Evolutionary conservation across 1,140 invertebrate genomes (phyloP).

Genomic region (Lepidurus couesii): DNA sequence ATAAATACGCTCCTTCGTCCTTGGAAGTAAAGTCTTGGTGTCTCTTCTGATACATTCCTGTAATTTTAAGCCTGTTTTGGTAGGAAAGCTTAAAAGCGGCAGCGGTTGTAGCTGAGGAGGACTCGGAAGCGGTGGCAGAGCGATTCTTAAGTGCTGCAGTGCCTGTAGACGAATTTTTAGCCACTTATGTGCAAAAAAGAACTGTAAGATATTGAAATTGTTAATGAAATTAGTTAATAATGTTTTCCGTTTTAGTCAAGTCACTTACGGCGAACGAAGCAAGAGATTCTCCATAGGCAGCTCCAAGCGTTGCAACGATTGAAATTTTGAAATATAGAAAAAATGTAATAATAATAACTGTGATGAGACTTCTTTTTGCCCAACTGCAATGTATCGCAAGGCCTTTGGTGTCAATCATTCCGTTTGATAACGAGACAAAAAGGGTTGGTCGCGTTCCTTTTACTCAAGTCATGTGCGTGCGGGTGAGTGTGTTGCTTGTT

Average conservation of each 20-base stretch:
- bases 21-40: constrained; percentile 56
- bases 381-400: neutral
- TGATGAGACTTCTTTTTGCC: neutral
- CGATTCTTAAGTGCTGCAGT: constrained; percentile 65
- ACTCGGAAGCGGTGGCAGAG: constrained; percentile 67
- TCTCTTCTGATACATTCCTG: constrained; percentile 31
- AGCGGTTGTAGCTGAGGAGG: constrained; percentile 61
- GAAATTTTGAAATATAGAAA: constrained; percentile 47
- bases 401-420: constrained; percentile 8
- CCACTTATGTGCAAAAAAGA: constrained; percentile 60
- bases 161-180: constrained; percentile 66
- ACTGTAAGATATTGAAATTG: constrained; percentile 43
- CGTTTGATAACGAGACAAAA: neutral
- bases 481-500: neutral
- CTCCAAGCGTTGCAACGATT: constrained; percentile 60
- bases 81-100: constrained; percentile 52
- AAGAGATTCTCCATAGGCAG: constrained; percentile 67
- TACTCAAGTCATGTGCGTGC: constrained; percentile 8
- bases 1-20: constrained; percentile 63
- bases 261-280: constrained; percentile 64
- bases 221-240: constrained; percentile 17
- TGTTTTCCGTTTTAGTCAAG: constrained; percentile 47
- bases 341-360: neutral
- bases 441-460: constrained; percentile 7
- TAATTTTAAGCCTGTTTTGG: constrained; percentile 37